Evolutionary conservation across 1,140 invertebrate genomes (phyloP), one percentile per base, ranked within the genome.

Genomic region (Venustaconcha ellipsiformis): DNA sequence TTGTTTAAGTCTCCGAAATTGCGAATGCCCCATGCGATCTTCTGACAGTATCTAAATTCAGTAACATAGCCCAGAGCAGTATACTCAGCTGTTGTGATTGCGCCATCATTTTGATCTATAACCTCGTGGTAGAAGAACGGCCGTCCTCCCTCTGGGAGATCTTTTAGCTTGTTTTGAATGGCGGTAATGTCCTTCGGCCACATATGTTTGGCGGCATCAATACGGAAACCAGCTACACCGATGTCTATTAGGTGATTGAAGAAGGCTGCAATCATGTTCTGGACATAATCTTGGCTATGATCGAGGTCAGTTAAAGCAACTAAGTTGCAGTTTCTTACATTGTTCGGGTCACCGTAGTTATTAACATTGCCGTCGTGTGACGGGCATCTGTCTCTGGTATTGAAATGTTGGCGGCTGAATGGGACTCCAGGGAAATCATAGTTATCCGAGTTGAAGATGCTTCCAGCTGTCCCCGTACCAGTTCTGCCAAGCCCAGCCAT

Each of bases 51-150:
- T 79, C 90, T 92, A 87, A 95, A 96, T 85, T 96, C 95, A 0
- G 94, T 95, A 5, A 95, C 94, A 4, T 92, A 89, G 4, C 84
- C 82, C 1, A 94, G 86, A 3, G 88, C 76, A 8, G 91, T 92
- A 85, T 88, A 86, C 30, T 88, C 82, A 11, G 69, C 8, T 0
- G 91, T 90, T 14, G 89, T 92, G 67, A 95, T 90, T 18, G 93
- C 90, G 20, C 93, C 92, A 86, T 95, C 90, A 59, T 93, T 94
- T 56, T 88, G 82, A 87, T 96, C 94, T 63, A 95, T 95, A 6
- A 96, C 95, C 90, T 96, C 95, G 84, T 96, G 95, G 86, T 92
- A 94, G 73, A 95, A 80, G 71, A 88, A 90, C 14, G 90, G 86
- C 18, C 70, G 67, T n/a, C 69, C 70, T 17, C 74, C 78, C 23